Evolutionary conservation across 2,888 invertebrate genomes (phyloP), one percentile per base, ranked within the genome.

Genomic region (Flexamia atlantica): DNA sequence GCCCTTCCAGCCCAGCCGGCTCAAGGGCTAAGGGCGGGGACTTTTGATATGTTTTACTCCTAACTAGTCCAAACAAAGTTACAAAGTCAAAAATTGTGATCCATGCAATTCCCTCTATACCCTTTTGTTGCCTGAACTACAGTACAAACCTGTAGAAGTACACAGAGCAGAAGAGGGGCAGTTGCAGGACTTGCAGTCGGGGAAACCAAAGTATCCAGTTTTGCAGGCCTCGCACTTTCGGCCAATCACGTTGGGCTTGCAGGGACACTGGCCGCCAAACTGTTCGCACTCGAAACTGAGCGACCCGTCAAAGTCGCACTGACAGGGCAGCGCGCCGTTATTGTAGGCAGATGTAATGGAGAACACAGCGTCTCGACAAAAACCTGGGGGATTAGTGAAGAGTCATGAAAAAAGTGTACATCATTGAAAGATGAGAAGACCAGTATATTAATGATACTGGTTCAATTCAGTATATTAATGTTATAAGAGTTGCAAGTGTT

Each of bases 261-360:
- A 99, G 4, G 94, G 94, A 90, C 99, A 99, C 90, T 99, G 98
- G 0, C 99, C 99, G 0, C 99, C 99, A 89, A 98, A 99, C 53
- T 95, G 93, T 86, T 96, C 95, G 89, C 99, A 99, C 88, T 96
- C 95, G 89, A 98, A 96, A 88, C 95, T 96, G 80, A 92, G 91
- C 0, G 98, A 97, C 0, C 99, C 99, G 84, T 94, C 94, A 88
- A 94, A 95, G 89, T 98, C 95, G 89, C 99, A 99, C 86, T 94
- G 93, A 88, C 99, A 99, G 0, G 95, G 93, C 60, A 97, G 89
- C 0, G 99, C 98, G 0, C 98, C 98, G 87, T 96, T 95, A 90
- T 99, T 99, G 91, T 98, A 99, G 84, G 97, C 97, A 0, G 98
- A 94, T 0, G 99, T 98, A 87, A 99, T 92, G 0, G 99, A 97